A percentile compares a stretch with the other conserved stretches of the same genome.
phyloP scores from a whole-genome alignment of 1,140 invertebrate species.

The Zaprionus ghesquierei region DNA sequence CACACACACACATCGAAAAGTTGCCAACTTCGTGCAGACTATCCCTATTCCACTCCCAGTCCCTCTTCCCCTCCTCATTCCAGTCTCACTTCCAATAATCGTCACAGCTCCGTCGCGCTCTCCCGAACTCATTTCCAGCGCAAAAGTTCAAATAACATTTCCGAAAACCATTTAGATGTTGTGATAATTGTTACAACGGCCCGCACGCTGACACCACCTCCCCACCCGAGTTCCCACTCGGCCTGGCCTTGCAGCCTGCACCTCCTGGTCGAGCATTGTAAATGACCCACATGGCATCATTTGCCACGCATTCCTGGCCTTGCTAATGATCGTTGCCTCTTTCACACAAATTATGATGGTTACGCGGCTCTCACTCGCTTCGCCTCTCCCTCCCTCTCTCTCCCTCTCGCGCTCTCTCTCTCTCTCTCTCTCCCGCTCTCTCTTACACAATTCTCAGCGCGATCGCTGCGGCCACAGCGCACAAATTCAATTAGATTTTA shows the following conservation, averaged over 20 bases:
- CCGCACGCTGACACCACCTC: constrained; percentile 15
- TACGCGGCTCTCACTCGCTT: neutral
- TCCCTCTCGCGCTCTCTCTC: neutral
- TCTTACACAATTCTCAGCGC: neutral
- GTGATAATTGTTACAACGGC: constrained; percentile 60
- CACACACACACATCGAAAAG: constrained; percentile 13
- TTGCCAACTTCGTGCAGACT: constrained; percentile 25
- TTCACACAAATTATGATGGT: constrained; percentile 50
- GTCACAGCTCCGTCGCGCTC: constrained; percentile 17
- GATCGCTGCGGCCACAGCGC: constrained; percentile 32
- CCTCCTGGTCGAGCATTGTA: constrained; percentile 10
- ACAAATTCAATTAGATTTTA: constrained; percentile 76
- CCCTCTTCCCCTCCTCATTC: neutral
- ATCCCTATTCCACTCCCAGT: neutral
- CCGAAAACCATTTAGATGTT: constrained; percentile 73
- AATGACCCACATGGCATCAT: constrained; percentile 50
- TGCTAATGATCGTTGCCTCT: constrained; percentile 38
- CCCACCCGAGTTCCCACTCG: neutral
- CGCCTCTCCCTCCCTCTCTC: neutral
- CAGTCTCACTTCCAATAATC: constrained; percentile 7
- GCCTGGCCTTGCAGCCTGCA: neutral
- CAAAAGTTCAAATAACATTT: constrained; percentile 73
- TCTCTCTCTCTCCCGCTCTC: neutral
- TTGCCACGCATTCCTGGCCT: constrained; percentile 42
- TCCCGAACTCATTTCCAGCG: constrained; percentile 40